Base-by-base conservation (phyloP, 2,888 invertebrate genomes). In the Agrilus cyanescens region DNA sequence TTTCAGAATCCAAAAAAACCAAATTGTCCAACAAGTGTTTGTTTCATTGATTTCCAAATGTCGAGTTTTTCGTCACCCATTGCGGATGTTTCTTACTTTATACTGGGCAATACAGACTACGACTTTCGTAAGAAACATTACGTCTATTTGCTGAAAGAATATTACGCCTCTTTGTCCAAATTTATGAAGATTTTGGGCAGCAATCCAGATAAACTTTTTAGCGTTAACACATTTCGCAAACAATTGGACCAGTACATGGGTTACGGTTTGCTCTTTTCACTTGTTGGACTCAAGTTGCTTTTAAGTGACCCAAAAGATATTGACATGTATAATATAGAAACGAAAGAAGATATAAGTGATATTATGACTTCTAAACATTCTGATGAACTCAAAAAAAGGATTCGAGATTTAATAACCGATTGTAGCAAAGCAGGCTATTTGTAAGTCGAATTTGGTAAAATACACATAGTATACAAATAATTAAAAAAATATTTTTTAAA, bases 161-260 rank as follows among this genome's bases (percentile, higher is more conserved):
- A 60, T 45, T 44, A 59, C 43, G 37, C 51, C 31, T 49, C 54
- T 1, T 38, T 59, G 12, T 47, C 46, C 6, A 44, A 45, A 5
- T 43, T 33, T 41, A 44, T 57, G 3, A 20, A 25, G 32, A 44
- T 46, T 41, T 48, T 51, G 10, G 53, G 51, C 13, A 50, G 52
- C 12, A 50, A 57, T 45, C 41, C 53, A 4, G 39, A 49, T 1
- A 41, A 43, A n/a, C 36, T 55, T 10, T 58, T 57, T 42, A 53
- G 59, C 0, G 53, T 46, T 16, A 49, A 53, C 14, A 43, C 33
- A 14, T 38, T 59, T 7, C 6, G 40, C 7, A 38, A 52, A 15
- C 57, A 60, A 25, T 18, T 59, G n/a, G 31, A 49, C 8, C 45
- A 38, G 39, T 57, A 51, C 40, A 53, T 52, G 16, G 51, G 37